Evolutionary conservation across 2,113 vertebrate species (phyloP), one percentile per base, ranked within the genome.

Genomic region (Dendrocopos noguchii): DNA sequence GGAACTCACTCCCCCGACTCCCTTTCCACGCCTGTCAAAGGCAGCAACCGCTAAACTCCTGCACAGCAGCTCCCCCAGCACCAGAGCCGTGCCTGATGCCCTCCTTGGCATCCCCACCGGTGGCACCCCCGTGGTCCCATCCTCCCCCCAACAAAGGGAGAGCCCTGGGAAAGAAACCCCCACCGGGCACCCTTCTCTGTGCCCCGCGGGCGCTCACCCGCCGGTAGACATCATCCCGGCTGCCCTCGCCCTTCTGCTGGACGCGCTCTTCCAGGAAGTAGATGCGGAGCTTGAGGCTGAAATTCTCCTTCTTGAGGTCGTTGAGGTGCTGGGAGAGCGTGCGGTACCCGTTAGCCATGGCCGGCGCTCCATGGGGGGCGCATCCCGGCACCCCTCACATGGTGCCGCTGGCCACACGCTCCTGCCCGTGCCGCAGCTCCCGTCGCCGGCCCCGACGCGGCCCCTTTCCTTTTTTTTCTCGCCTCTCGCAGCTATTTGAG

Each of bases 291-390:
- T 99, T 99, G 95, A 99, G 98, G 97, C 99, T 99, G 98, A 99
- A 99, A 97, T 99, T 99, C 98, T 99, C 99, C 97, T 99, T 99
- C 98, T 99, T 99, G 97, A 99, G 98, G 98, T 99, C 99, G 71
- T 99, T 99, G 96, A 99, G 99, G 97, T 99, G 99, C 98, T 99
- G 99, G 75, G 99, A 99, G 95, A 99, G 98, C 80, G 99, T 99
- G 96, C 99, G 99, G 95, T 98, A 99, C 94, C 98, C 98, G 94
- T 99, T 98, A 99, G 98, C 98, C 98, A 99, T 99, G 98, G 97
- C 96, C 86, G 89, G 97, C 16, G 42, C 82, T 95, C 95, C 84
- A 86, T 91, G 97, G 96, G 97, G 97, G 97, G 95, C 89, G 97
- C 97, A 87, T 96, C 91, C 96, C 97, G 93, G 67, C 80, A 85